phyloP scores from a whole-genome alignment of 2,113 vertebrate genomes.

The Laterallus jamaicensis region DNA sequence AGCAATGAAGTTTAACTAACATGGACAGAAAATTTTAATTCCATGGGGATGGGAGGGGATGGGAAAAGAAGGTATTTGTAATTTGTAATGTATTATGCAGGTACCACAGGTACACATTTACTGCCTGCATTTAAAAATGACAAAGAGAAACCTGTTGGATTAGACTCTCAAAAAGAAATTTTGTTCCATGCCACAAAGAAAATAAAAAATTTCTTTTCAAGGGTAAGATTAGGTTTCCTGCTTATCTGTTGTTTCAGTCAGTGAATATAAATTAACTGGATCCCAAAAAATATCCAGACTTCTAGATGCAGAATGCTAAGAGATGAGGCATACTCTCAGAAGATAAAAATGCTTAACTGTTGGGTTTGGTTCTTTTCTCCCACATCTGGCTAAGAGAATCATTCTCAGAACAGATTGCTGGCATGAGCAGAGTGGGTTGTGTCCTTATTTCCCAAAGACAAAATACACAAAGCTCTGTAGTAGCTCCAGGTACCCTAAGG shows the following conservation, averaged over 20 bases:
- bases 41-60: too few relatives aligned
- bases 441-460: background rate
- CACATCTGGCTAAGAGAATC: background rate
- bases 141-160: background rate
- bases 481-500: background rate
- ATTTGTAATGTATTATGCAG: background rate
- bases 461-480: background rate
- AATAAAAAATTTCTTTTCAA: background rate
- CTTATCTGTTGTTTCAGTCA: background rate
- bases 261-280: background rate
- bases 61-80: background rate
- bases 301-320: background rate
- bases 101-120: background rate
- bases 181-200: background rate
- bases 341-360: background rate
- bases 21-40: background rate
- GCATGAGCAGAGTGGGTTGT: background rate
- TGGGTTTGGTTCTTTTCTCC: background rate
- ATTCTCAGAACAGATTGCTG: background rate
- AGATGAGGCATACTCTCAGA: background rate
- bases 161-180: background rate
- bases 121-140: background rate
- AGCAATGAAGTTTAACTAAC: background rate
- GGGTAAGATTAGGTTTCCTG: background rate
- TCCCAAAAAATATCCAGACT: background rate